Conservation (phyloP, 2,113 vertebrate species). For the Thamnaconus septentrionalis region DNA sequence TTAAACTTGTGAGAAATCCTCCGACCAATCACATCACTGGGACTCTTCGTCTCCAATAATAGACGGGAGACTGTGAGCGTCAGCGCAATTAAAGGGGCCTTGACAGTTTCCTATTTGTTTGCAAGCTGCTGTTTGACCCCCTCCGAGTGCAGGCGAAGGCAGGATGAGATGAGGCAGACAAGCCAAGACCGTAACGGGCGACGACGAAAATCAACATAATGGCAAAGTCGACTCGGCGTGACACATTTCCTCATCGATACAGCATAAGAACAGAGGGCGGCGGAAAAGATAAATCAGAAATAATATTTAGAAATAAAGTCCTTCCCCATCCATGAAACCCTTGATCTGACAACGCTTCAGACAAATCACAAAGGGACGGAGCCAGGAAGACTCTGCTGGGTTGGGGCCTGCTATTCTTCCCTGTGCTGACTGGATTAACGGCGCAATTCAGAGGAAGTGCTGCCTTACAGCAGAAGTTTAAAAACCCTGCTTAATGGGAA, state of each 20-base stretch:
- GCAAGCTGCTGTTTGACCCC: constrained; percentile 12
- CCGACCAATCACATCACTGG: constrained; percentile 25
- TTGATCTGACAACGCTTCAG: neutral
- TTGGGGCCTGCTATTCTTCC: neutral
- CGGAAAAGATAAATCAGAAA: neutral
- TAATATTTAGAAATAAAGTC: neutral
- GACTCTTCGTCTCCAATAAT: constrained; percentile 24
- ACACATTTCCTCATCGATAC: constrained; percentile 46
- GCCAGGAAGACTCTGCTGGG: neutral
- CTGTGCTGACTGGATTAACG: constrained; percentile 7
- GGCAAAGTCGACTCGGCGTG: constrained; percentile 23
- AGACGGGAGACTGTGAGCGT: constrained; percentile 30
- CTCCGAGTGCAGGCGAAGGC: neutral
- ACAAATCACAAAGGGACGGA: neutral
- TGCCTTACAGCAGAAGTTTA: neutral
- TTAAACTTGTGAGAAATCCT: constrained; percentile 33
- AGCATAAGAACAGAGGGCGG: constrained; percentile 18
- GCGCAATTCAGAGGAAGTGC: neutral
- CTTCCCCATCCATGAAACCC: neutral
- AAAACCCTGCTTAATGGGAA: neutral
- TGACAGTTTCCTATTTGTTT: constrained; percentile 26
- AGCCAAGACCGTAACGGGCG: constrained; percentile 47
- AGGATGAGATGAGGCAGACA: constrained; percentile 1
- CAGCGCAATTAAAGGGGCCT: constrained; percentile 40
- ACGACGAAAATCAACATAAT: constrained; percentile 63